A percentile compares a stretch with the other conserved stretches of the same genome.
phyloP scores from a whole-genome alignment of 1,140 invertebrate species.

The Drosophila nikananu region DNA sequence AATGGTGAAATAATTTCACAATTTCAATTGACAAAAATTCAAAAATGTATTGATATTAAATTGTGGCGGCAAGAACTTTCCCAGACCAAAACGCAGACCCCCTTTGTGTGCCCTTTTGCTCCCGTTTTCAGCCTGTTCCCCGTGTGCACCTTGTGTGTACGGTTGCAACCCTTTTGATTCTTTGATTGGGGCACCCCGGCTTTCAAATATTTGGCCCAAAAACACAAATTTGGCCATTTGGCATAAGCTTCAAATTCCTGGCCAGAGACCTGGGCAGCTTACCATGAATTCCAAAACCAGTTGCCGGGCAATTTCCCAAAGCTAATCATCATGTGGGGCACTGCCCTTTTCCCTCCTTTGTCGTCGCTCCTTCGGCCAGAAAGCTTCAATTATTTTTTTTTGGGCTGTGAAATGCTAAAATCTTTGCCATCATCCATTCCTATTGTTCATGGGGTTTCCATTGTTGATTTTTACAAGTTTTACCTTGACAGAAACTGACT shows the following conservation, averaged over 20 bases:
- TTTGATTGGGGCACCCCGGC: not conserved
- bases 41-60: not conserved
- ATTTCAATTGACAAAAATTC: not conserved
- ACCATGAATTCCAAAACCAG: slow-evolving; percentile 4
- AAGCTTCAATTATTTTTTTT: slow-evolving; percentile 18
- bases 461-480: slow-evolving; percentile 15
- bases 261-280: not conserved
- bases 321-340: slow-evolving; percentile 33
- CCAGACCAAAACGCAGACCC: not conserved
- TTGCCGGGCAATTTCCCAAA: slow-evolving; percentile 36
- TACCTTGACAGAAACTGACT: not conserved
- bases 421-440: not conserved
- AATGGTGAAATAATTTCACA: not conserved
- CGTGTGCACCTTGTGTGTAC: not conserved
- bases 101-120: not conserved
- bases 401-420: slow-evolving; percentile 10
- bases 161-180: not conserved
- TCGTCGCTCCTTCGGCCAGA: not conserved
- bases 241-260: slow-evolving; percentile 4
- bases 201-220: slow-evolving; percentile 15
- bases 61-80: not conserved
- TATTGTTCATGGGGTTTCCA: slow-evolving; percentile 7
- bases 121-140: not conserved
- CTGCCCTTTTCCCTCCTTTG: not conserved
- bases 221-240: not conserved